Evolutionary conservation across 2,888 invertebrate species (phyloP), one percentile per base, ranked within the genome.

Genomic region (Nudaria mundana): DNA sequence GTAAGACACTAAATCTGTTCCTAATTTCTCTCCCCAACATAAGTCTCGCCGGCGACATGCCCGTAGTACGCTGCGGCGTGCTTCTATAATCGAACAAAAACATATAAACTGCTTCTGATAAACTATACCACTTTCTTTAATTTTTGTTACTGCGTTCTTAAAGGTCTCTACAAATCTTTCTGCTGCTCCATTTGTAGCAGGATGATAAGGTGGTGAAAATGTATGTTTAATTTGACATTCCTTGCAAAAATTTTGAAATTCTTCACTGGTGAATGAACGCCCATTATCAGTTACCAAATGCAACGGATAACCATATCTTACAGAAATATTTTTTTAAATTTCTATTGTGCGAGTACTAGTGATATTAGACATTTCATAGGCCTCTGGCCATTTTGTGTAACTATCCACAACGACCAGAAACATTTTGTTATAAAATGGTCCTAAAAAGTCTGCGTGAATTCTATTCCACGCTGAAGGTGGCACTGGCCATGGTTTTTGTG

Each of bases 1-100:
- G 30, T 6, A 44, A 18, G 4, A 46, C 11, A 5, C 33, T 14
- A 32, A 44, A 44, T 15, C 46, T 29, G 15, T 35, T 40, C n/a
- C 43, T 34, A 3, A 49, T n/a, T 22, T 46, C 45, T 28, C 46
- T 37, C 5, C 41, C 41, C 2, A 44, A 23, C 44, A 44, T 44
- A 5, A 46, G 33, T 15, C 20, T 25, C 16, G 47, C 50, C 6
- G 47, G 44, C 13, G 41, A 32, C 1, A 47, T 18, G 0, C 44
- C 46, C 2, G 50, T 50, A 10, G 41, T 38, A 1, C 32, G 28
- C 1, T 51, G 51, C 3, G 43, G 40, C 5, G 22, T 22, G 7
- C 22, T 22, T 7, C 22, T 22, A 22, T 22, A 22, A 22, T 22
- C 2, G 7, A 22, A 22, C 4, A 47, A 18, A 23, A 50, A 47